Evolutionary conservation across 2,797 vertebrate genomes (phyloP).

Genomic region (Neosilurus mollespiculum): DNA sequence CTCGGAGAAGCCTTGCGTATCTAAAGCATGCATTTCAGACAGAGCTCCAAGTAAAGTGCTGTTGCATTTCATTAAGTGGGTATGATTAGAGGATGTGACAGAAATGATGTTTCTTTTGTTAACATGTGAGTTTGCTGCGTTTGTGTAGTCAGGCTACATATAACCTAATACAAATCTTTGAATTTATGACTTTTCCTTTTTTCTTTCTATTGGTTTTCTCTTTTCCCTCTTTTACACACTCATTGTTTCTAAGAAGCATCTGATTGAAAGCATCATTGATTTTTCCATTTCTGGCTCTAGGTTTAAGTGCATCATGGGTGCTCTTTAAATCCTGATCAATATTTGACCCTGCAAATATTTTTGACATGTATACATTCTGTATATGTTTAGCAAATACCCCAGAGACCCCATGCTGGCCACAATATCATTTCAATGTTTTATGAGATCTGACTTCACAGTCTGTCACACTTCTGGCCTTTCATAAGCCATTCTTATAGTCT

Average conservation of each 20-base stretch:
- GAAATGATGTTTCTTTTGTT: not conserved
- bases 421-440: slow-evolving; percentile 35
- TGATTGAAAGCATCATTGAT: slow-evolving; percentile 53
- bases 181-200: not conserved
- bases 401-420: slow-evolving; percentile 26
- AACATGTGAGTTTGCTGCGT: not conserved
- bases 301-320: slow-evolving; percentile 75
- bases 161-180: not conserved
- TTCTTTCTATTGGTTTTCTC: not conserved
- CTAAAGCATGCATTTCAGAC: not conserved
- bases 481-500: slow-evolving; percentile 22
- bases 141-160: not conserved
- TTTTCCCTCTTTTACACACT: not conserved
- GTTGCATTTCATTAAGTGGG: not conserved
- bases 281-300: slow-evolving; percentile 47
- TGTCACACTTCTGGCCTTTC: slow-evolving; percentile 34
- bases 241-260: slow-evolving; percentile 5
- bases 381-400: slow-evolving; percentile 31
- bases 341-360: slow-evolving; percentile 77
- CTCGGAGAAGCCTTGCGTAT: not conserved
- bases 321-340: slow-evolving; percentile 73
- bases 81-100: not conserved
- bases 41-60: not conserved
- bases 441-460: slow-evolving; percentile 39
- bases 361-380: slow-evolving; percentile 64